Percentiles rank a stretch among this genome's conserved stretches.
These are phyloP conservation scores for Pterocles burchelli DNA, from an alignment of 2,113 vertebrate genomes.

Conservation along the genomic window DNA sequence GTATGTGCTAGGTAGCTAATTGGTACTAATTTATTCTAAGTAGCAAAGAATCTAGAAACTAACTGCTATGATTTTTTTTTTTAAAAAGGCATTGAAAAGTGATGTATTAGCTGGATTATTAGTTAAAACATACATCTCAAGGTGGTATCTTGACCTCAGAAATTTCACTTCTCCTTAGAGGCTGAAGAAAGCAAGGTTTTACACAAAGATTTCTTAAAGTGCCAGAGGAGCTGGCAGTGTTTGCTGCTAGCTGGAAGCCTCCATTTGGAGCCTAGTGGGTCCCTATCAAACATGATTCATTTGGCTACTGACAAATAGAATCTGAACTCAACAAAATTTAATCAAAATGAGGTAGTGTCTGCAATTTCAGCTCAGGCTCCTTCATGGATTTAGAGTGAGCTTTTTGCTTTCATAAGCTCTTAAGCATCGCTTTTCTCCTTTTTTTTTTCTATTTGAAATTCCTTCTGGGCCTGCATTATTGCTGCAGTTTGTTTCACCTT, in stretches of 20 bases:
- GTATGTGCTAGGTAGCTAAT: background rate
- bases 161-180: background rate
- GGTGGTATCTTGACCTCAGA: background rate
- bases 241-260: background rate
- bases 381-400: background rate
- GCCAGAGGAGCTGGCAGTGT: background rate
- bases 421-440: background rate
- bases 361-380: conserved; percentile 13
- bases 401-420: conserved; percentile 12
- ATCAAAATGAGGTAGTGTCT: conserved; percentile 36
- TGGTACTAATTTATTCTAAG: background rate
- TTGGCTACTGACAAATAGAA: conserved; percentile 37
- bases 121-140: background rate
- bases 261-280: background rate
- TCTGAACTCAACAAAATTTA: conserved; percentile 22
- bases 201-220: background rate
- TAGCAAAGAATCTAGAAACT: background rate
- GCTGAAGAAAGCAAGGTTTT: background rate
- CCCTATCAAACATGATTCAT: background rate
- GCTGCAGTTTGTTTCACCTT: conserved; percentile 22
- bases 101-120: background rate
- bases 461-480: background rate
- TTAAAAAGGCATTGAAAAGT: background rate
- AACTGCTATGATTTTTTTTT: background rate
- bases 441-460: background rate